These are phyloP conservation scores for Seriola quinqueradiata DNA, from an alignment of 2,113 vertebrate species.

Conservation along the genomic window DNA sequence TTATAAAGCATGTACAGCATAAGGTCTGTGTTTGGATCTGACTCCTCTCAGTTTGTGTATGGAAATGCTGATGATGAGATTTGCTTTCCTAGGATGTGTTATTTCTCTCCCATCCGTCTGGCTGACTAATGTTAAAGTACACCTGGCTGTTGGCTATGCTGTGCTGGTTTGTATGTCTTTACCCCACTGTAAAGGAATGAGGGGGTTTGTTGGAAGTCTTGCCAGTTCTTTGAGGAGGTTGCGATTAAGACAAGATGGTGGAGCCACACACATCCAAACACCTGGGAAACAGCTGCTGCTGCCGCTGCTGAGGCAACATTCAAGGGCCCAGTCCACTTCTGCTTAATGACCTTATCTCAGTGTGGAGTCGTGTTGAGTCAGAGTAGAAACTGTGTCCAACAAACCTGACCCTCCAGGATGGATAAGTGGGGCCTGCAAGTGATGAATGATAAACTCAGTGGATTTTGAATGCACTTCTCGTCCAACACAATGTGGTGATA, in stretches of 20 bases:
- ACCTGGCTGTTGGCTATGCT: slow-evolving; percentile 66
- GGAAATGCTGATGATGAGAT: slow-evolving; percentile 64
- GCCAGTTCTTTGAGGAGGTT: slow-evolving; percentile 75
- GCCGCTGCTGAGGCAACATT: slow-evolving; percentile 46
- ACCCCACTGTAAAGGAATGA: slow-evolving; percentile 70
- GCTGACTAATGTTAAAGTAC: slow-evolving; percentile 63
- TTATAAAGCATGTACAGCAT: neutral
- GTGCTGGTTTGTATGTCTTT: slow-evolving; percentile 58
- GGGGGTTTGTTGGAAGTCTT: slow-evolving; percentile 75
- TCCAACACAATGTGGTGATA: slow-evolving; percentile 31
- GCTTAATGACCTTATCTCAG: slow-evolving; percentile 48
- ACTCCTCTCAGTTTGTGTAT: slow-evolving; percentile 41
- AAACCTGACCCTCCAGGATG: slow-evolving; percentile 14
- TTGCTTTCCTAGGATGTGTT: slow-evolving; percentile 47
- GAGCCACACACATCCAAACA: slow-evolving; percentile 79
- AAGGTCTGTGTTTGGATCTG: slow-evolving; percentile 33
- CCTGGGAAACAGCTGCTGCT: slow-evolving; percentile 81
- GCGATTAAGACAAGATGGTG: slow-evolving; percentile 77
- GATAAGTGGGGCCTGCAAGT: slow-evolving; percentile 11
- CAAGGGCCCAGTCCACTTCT: slow-evolving; percentile 45
- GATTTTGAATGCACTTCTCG: slow-evolving; percentile 31
- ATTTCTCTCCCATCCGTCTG: slow-evolving; percentile 53
- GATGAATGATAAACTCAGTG: slow-evolving; percentile 54
- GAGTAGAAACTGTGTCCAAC: slow-evolving; percentile 19
- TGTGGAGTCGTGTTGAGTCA: slow-evolving; percentile 9